A percentile compares a stretch with the other conserved stretches of the same genome.
phyloP scores from a whole-genome alignment of 2,888 invertebrate genomes.

The Synergus gifuensis region DNA sequence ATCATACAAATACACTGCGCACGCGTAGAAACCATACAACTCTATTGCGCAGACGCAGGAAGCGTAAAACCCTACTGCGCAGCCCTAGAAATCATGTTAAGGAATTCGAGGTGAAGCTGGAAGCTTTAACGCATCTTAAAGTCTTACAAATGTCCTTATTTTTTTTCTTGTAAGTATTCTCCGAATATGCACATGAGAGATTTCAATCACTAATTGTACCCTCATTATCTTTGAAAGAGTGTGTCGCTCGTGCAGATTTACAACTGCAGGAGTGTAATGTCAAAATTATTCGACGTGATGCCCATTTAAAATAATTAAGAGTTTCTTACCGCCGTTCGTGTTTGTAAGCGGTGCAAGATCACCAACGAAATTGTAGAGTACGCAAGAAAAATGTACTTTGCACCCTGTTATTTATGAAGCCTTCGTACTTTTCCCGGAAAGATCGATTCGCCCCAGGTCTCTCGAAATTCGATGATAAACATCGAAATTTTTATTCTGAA shows the following conservation, averaged over 20 bases:
- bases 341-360: constrained; percentile 9
- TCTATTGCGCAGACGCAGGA: not conserved
- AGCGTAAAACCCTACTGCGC: not conserved
- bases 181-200: not conserved
- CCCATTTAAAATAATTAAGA: constrained; percentile 14
- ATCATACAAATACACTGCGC: not conserved
- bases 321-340: constrained; percentile 17
- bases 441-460: not conserved
- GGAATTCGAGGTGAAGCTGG: too few relatives aligned
- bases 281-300: constrained; percentile 16
- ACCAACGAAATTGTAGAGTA: constrained; percentile 43
- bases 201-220: not conserved
- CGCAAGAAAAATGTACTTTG: constrained; percentile 43
- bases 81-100: not conserved
- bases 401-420: constrained; percentile 17
- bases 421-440: not conserved
- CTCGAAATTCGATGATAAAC: not conserved
- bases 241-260: not conserved
- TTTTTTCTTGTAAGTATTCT: not conserved
- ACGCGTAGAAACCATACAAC: not conserved
- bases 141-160: not conserved
- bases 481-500: not conserved
- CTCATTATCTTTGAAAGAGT: not conserved
- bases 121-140: too few relatives aligned
- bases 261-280: not conserved